Base-by-base conservation (phyloP, 1,140 invertebrate genomes). In the Drosophila funebris region DNA sequence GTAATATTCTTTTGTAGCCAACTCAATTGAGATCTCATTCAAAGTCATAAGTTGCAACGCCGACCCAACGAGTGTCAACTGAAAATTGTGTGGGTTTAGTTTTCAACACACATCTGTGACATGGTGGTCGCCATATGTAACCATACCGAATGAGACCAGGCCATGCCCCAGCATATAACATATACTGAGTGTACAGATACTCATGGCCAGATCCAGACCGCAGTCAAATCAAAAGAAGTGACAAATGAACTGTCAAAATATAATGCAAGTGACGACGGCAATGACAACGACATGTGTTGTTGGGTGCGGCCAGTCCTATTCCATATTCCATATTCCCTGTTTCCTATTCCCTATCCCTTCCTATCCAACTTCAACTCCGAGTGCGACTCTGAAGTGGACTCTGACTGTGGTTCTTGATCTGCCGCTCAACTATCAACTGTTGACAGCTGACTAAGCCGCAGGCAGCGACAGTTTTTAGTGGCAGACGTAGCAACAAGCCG, bases 161-260 rank as follows among this genome's bases (percentile, higher is more conserved):
- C 18, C 43, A 20, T 11, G 39, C 18, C 33, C 33, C 52, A 22
- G 5, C n/a, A 39, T 39, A 39, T 7, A 22, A 14, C 33, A 33
- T 37, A 37, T 37, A 53, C 16, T 24, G 4, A 3, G 4, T 11
- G 20, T 46, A 11, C 4, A 11, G 6, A n/a, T 9, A 39, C 18
- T 39, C 52, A 39, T 54, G 33, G 33, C 36, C 39, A 31, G 27
- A 64, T 64, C 31, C 48, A 33, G 72, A 76, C 53, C 61, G 68
- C 66, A 64, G 70, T 67, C 69, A 82, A 85, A 85, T 85, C 82
- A 85, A 64, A 66, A 68, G 74, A 75, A 68, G 70, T 85, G 82
- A 85, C 82, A 85, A 85, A 85, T 85, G 82, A 85, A 85, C 82
- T 85, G 83, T 85, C 82, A 87, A 75, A 85, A 85, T 85, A 85